Evolutionary conservation across 2,113 vertebrate genomes (phyloP).

Genomic region (Suncus etruscus): DNA sequence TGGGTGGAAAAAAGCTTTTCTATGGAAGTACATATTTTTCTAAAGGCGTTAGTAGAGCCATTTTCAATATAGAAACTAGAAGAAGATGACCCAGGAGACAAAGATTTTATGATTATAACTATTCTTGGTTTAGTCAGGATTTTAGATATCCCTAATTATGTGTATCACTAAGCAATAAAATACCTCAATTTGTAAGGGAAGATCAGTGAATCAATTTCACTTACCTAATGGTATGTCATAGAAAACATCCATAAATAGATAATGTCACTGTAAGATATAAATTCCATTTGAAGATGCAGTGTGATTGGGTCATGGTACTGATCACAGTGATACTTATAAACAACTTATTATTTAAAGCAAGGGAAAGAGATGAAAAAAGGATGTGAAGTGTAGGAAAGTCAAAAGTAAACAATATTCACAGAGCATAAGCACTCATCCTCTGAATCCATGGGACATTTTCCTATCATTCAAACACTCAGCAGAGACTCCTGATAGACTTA

Average conservation of each 20-base stretch:
- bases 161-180: neutral
- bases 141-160: neutral
- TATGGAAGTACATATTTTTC: slow-evolving; percentile 41
- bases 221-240: neutral
- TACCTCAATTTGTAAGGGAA: neutral
- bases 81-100: neutral
- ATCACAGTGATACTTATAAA: neutral
- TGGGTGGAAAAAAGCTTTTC: slow-evolving; percentile 12
- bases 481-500: no score
- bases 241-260: neutral
- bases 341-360: neutral
- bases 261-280: neutral
- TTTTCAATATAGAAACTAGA: neutral
- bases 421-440: neutral
- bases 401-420: neutral
- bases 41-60: neutral
- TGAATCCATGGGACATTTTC: neutral
- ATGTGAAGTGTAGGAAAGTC: neutral
- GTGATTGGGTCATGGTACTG: neutral
- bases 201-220: neutral
- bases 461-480: no score
- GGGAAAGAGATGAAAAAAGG: neutral
- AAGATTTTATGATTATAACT: neutral
- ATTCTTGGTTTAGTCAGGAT: neutral
- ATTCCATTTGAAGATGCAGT: neutral